Evolutionary conservation across 1,140 invertebrate genomes (phyloP), one percentile per base, ranked within the genome.

Genomic region (Zaprionus ghesquierei): DNA sequence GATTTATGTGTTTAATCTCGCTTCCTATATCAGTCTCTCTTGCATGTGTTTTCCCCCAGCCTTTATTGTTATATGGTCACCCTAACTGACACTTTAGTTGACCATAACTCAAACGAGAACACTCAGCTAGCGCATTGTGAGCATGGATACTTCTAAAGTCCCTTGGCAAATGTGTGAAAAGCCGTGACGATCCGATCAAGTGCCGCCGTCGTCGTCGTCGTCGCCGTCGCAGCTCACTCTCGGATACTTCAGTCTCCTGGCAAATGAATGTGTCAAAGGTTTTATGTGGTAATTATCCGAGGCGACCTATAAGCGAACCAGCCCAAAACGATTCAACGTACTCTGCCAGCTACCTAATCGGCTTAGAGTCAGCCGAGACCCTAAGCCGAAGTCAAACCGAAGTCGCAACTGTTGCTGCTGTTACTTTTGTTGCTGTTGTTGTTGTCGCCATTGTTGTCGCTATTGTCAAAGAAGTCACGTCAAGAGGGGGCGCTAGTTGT

Each of bases 201-300:
- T 70, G 68, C 12, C 56, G 15, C 29, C 18, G 15, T 10, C 18
- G 12, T n/a, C n/a, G n/a, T n/a, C n/a, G n/a, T n/a, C n/a, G n/a
- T n/a, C n/a, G n/a, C n/a, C n/a, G n/a, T n/a, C n/a, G n/a, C n/a
- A n/a, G n/a, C n/a, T n/a, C 64, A 68, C 33, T 53, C 29, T 20
- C 13, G 44, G 31, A 31, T 54, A 33, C 38, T 35, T 33, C 22
- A 2, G 23, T 22, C 18, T 2, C 33, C 2, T 1, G 12, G 12
- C 33, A 35, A 35, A 10, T 50, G 9, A 44, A 69, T 54, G 71
- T 77, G 70, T 77, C 75, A 77, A 77, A 74, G 23, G 64, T 69
- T 59, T 69, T 69, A 74, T 74, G 60, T 69, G 63, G 64, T 74
- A 77, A 74, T 77, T 69, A 75, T 23, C 62, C 27, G 23, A 25